These are phyloP conservation scores for Tupiocoris notatus DNA, from an alignment of 2,888 invertebrate species.

Conservation along the genomic window DNA sequence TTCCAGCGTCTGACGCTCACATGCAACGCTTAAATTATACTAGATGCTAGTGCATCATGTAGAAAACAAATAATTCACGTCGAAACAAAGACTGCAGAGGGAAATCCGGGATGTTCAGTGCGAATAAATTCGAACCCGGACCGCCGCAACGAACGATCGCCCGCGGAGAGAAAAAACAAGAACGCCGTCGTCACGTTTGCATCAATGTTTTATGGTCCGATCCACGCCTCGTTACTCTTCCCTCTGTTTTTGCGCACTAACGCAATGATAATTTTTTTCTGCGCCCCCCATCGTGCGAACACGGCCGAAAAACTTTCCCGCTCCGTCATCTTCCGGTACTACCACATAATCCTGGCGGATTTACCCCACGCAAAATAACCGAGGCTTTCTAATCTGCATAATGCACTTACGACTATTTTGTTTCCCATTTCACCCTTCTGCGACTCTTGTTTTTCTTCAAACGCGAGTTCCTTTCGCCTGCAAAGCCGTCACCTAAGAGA, in stretches of 20 bases:
- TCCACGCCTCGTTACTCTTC: neutral
- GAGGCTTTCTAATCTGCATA: conserved; percentile 30
- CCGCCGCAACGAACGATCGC: neutral
- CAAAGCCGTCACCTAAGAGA: conserved; percentile 24
- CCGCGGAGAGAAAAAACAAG: neutral
- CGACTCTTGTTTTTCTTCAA: conserved; percentile 4
- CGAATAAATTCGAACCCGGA: neutral
- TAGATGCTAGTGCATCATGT: no score
- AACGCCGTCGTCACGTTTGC: neutral
- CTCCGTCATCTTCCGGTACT: conserved; percentile 26
- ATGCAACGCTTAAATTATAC: no score
- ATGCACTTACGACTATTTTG: conserved; percentile 37
- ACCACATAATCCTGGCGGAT: conserved; percentile 34
- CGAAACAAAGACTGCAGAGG: neutral
- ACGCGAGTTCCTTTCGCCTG: neutral
- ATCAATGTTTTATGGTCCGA: neutral
- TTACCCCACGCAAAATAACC: neutral
- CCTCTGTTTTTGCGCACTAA: neutral
- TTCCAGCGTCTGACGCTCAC: no score
- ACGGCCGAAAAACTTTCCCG: conserved; percentile 7
- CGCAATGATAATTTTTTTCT: neutral
- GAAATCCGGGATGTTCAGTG: neutral
- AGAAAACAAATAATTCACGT: neutral
- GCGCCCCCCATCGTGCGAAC: neutral
- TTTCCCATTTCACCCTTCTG: neutral